A percentile compares a stretch with the other conserved stretches of the same genome.
These are phyloP conservation scores for Gasterosteus nipponicus DNA, from an alignment of 2,113 vertebrate species.

Conservation along the genomic window DNA sequence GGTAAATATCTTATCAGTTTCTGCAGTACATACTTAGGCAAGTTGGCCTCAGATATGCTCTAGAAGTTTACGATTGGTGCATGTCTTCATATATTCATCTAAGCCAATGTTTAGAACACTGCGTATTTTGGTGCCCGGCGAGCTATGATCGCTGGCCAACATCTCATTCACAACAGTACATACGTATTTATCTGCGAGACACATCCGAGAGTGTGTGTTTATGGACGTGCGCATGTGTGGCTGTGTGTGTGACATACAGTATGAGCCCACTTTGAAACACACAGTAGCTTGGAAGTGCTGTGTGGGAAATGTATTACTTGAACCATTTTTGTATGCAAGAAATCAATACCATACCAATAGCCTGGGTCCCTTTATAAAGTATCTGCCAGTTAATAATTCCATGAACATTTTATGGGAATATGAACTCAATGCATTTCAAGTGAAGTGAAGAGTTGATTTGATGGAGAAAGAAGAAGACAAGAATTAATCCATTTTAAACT, in stretches of 20 bases:
- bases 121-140: conserved; percentile 29
- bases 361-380: not conserved
- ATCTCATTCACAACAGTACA: conserved; percentile 44
- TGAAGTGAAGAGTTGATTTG: not conserved
- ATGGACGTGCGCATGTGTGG: conserved; percentile 5
- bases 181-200: conserved; percentile 29
- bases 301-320: conserved; percentile 56
- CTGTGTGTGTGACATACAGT: conserved; percentile 36
- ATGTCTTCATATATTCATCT: conserved; percentile 35
- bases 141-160: conserved; percentile 39
- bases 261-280: conserved; percentile 42
- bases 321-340: conserved; percentile 32
- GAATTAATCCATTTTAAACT: not conserved
- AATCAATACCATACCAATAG: conserved; percentile 26
- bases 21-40: conserved; percentile 25
- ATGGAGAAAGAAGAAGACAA: not conserved
- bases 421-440: not conserved
- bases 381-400: not conserved
- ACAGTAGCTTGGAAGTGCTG: conserved; percentile 49
- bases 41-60: conserved; percentile 6
- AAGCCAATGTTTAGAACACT: conserved; percentile 15
- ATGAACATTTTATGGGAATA: not conserved
- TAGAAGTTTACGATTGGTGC: conserved; percentile 11
- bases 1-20: conserved; percentile 40
- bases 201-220: conserved; percentile 31